Evolutionary conservation across 2,797 vertebrate species (phyloP).

Genomic region (Fringilla coelebs): DNA sequence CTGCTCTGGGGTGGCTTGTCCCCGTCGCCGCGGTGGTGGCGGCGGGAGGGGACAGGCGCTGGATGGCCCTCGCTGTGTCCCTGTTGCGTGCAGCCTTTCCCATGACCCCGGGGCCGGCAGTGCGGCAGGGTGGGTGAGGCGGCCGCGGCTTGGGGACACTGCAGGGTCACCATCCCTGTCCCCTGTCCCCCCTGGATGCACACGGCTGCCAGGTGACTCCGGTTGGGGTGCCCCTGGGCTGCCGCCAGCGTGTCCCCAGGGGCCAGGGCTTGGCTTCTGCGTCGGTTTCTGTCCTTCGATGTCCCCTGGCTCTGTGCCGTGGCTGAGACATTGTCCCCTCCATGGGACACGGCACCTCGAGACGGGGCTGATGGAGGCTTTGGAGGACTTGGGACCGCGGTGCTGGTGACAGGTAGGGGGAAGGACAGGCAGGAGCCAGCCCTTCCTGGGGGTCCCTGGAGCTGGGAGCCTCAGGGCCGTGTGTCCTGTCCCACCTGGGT

Average conservation of each 20-base stretch:
- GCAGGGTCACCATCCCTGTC: fast-evolving
- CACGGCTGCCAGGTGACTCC: background rate
- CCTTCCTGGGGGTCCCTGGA: background rate
- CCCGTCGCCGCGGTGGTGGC: background rate
- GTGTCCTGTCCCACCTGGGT: background rate
- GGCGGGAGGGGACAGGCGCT: background rate
- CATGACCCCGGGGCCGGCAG: background rate
- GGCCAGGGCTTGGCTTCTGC: background rate
- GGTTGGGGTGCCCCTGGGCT: background rate
- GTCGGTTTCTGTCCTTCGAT: background rate
- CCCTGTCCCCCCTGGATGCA: background rate
- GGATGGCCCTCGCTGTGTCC: background rate
- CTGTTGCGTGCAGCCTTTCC: background rate
- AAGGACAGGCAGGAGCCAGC: background rate
- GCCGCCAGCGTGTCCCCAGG: background rate
- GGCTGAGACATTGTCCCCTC: background rate
- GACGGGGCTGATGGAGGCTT: background rate
- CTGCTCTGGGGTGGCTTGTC: background rate
- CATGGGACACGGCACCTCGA: fast-evolving
- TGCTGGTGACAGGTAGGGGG: background rate
- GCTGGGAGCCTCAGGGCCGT: background rate
- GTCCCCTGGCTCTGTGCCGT: background rate
- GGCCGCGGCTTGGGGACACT: fast-evolving
- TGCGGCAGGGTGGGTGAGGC: background rate
- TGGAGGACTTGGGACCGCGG: background rate